phyloP scores from a whole-genome alignment of 1,140 invertebrate genomes.

The Reticulitermes speratus region DNA sequence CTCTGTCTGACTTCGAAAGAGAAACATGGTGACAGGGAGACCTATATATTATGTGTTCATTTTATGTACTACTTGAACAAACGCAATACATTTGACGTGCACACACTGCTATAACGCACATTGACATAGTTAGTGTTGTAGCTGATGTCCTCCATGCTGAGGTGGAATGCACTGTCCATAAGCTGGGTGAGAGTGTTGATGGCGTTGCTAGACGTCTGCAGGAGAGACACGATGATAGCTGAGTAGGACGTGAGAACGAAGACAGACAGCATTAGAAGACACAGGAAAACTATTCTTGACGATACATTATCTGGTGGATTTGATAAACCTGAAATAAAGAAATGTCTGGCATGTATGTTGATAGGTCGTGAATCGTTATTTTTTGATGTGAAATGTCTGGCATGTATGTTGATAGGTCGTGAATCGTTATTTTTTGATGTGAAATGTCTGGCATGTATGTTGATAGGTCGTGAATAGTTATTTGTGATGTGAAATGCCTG shows the following conservation, averaged over 20 bases:
- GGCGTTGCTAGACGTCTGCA: constrained; percentile 60
- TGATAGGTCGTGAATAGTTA: too few species aligned
- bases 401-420: too few species aligned
- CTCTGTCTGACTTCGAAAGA: too few species aligned
- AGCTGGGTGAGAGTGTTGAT: constrained; percentile 62
- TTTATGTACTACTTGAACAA: too few species aligned
- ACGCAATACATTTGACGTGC: too few species aligned
- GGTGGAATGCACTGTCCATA: constrained; percentile 56
- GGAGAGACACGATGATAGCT: constrained; percentile 67
- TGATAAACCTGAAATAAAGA: neutral
- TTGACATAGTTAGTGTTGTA: constrained; percentile 62
- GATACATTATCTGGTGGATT: constrained; percentile 41
- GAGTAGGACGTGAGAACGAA: constrained; percentile 71
- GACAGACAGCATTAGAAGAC: constrained; percentile 57
- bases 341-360: neutral
- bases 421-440: too few species aligned
- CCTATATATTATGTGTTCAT: too few species aligned
- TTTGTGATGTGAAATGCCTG: too few species aligned
- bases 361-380: too few species aligned
- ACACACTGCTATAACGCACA: constrained; percentile 44
- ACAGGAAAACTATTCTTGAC: constrained; percentile 52
- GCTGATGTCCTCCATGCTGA: constrained; percentile 59
- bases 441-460: too few species aligned
- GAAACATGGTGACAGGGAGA: too few species aligned
- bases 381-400: too few species aligned